Conservation (phyloP, 2,113 vertebrate genomes). For the Zonotrichia leucophrys region DNA sequence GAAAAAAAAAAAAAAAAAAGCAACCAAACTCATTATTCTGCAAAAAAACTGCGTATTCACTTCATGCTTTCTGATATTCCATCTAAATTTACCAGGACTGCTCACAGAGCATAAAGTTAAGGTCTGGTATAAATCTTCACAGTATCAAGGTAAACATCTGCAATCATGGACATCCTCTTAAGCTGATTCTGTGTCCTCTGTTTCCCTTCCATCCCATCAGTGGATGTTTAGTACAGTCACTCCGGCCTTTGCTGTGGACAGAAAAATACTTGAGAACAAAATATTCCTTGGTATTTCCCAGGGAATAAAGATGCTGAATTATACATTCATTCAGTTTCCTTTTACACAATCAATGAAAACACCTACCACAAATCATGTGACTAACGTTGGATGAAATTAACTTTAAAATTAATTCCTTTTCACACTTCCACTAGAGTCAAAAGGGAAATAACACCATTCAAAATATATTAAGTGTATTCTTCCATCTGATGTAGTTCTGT, state of each 20-base stretch:
- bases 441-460: neutral
- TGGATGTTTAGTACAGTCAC: neutral
- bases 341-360: neutral
- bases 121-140: neutral
- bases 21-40: neutral
- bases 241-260: neutral
- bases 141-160: neutral
- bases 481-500: neutral
- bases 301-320: neutral
- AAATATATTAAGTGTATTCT: neutral
- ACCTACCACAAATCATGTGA: neutral
- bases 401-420: slow-evolving; percentile 3
- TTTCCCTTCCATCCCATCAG: neutral
- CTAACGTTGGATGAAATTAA: neutral
- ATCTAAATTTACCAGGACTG: neutral
- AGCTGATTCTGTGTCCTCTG: neutral
- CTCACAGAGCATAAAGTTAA: neutral
- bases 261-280: neutral
- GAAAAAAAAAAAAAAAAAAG: neutral
- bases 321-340: neutral
- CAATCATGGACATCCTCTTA: neutral
- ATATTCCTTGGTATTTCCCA: neutral
- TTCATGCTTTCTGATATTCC: neutral
- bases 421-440: neutral
- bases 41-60: neutral